Evolutionary conservation across 2,797 vertebrate genomes (phyloP).

Genomic region (Loriculus beryllinus): DNA sequence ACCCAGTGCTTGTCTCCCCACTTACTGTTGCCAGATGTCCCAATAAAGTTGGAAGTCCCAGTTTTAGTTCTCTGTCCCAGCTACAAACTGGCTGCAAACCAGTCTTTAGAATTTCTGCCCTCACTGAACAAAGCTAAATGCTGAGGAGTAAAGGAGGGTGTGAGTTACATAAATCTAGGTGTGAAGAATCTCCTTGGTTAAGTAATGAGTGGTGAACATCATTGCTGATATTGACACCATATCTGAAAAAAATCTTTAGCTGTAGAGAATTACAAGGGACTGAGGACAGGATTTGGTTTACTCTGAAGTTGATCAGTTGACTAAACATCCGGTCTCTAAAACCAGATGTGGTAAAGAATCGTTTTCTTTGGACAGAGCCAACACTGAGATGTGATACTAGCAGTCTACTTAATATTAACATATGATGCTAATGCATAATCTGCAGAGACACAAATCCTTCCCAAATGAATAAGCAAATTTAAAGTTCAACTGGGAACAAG

Average conservation of each 20-base stretch:
- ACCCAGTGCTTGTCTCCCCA: neutral
- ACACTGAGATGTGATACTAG: neutral
- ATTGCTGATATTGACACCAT: neutral
- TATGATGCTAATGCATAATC: neutral
- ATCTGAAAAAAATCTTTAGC: neutral
- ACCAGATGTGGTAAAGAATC: neutral
- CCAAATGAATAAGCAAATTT: neutral
- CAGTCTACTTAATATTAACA: neutral
- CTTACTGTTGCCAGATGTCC: neutral
- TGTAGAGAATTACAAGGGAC: neutral
- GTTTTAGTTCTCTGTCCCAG: neutral
- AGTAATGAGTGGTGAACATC: neutral
- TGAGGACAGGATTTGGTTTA: neutral
- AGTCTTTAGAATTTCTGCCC: neutral
- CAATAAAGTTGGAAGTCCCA: fast-evolving
- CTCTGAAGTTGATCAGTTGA: neutral
- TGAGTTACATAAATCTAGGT: neutral
- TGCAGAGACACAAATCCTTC: neutral
- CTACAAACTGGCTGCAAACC: neutral
- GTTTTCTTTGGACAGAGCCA: neutral
- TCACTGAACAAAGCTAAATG: neutral
- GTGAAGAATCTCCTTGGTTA: neutral
- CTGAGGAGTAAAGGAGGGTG: neutral
- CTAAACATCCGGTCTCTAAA: neutral
- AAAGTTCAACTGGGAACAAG: neutral